Conservation (phyloP, 2,113 vertebrate species). For the Hippopotamus amphibius region DNA sequence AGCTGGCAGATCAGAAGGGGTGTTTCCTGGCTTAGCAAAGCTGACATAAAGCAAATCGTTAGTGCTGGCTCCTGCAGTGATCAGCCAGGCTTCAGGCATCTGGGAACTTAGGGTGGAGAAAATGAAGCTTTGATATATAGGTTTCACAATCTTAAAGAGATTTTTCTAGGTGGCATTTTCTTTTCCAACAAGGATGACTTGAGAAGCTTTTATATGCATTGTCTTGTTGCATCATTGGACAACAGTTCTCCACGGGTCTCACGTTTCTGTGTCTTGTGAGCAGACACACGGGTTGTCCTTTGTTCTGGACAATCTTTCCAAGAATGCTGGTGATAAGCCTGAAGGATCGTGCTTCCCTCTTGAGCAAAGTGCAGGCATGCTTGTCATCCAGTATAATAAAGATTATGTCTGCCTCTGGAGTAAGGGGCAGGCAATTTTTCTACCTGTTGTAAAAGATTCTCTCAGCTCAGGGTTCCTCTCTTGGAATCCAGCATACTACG, state of each 20-base stretch:
- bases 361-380: neutral
- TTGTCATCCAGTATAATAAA: neutral
- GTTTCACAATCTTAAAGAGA: neutral
- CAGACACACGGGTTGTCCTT: neutral
- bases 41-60: neutral
- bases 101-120: neutral
- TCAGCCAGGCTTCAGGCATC: neutral
- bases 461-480: neutral
- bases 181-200: neutral
- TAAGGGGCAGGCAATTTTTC: neutral
- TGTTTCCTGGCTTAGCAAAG: slow-evolving; percentile 4
- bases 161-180: slow-evolving; percentile 10
- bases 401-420: neutral
- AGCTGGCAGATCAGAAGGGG: slow-evolving; percentile 60
- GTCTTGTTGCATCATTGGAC: neutral
- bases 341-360: neutral
- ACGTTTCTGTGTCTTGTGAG: neutral
- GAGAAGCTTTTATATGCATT: neutral
- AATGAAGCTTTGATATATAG: neutral
- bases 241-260: neutral
- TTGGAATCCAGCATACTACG: neutral
- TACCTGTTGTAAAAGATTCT: neutral
- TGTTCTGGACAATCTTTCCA: slow-evolving; percentile 16
- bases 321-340: neutral
- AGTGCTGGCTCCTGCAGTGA: neutral